Conservation (phyloP, 1,140 invertebrate species). For the Cydia fagiglandana region DNA sequence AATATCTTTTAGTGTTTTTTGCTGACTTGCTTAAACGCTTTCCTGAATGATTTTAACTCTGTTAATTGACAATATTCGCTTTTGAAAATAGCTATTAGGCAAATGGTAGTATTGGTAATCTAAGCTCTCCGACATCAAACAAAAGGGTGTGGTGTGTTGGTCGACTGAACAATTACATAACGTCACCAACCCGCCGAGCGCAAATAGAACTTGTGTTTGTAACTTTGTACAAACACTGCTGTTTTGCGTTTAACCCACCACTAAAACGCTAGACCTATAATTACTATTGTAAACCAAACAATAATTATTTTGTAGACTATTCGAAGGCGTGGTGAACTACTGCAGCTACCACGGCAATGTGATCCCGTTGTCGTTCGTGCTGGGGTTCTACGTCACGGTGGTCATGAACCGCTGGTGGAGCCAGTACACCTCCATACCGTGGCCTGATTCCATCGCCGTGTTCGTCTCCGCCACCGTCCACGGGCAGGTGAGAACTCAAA, state of each 20-base stretch:
- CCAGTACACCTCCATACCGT: slow-evolving; percentile 90
- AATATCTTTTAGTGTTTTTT: slow-evolving; percentile 32
- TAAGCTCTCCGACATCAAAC: slow-evolving; percentile 7
- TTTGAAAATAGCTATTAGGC: not conserved
- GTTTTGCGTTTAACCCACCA: not conserved
- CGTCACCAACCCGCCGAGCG: not conserved
- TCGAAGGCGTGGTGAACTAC: slow-evolving; percentile 88
- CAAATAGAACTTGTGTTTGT: slow-evolving; percentile 23
- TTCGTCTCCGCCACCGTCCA: slow-evolving; percentile 89
- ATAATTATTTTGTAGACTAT: slow-evolving; percentile 77
- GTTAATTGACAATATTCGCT: not conserved
- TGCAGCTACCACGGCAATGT: slow-evolving; percentile 88
- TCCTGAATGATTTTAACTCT: not conserved
- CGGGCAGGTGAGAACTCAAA: slow-evolving; percentile 68
- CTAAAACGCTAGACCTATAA: too few species aligned
- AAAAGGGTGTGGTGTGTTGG: slow-evolving; percentile 23
- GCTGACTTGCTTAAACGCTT: too few species aligned
- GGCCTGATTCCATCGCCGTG: slow-evolving; percentile 90
- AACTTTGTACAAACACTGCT: slow-evolving; percentile 12
- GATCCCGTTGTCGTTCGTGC: slow-evolving; percentile 91
- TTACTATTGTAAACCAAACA: too few species aligned
- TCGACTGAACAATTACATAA: slow-evolving; percentile 17
- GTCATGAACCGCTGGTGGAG: slow-evolving; percentile 97
- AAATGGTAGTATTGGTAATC: not conserved
- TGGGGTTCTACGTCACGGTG: slow-evolving; percentile 95